Evolutionary conservation across 2,797 vertebrate species (phyloP).

Genomic region (Pipistrellus pygmaeus): DNA sequence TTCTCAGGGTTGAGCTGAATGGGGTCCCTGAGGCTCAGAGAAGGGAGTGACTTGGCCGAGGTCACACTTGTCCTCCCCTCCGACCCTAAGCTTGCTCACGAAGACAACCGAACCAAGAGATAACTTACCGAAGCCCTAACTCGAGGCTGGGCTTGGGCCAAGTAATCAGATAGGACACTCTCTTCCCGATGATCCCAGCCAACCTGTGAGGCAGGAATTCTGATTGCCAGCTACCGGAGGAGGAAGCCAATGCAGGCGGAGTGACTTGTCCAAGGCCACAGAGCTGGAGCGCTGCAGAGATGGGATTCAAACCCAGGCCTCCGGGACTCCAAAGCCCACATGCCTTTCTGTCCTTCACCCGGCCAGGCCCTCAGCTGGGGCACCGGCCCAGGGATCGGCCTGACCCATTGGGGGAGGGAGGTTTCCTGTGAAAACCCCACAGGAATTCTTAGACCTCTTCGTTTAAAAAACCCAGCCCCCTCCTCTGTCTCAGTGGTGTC

Average conservation of each 20-base stretch:
- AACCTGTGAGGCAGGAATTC: not conserved
- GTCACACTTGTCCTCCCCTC: not conserved
- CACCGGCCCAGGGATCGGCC: not conserved
- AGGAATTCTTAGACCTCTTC: not conserved
- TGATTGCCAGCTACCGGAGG: not conserved
- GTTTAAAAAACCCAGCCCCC: not conserved
- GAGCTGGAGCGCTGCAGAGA: not conserved
- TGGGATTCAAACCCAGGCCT: not conserved
- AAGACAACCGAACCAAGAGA: not conserved
- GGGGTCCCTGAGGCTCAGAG: not conserved
- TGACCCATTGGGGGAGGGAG: not conserved
- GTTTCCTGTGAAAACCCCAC: not conserved
- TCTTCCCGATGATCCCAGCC: not conserved
- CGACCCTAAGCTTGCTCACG: not conserved
- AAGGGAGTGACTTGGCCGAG: not conserved
- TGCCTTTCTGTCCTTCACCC: not conserved
- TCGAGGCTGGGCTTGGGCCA: not conserved
- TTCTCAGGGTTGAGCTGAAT: not conserved
- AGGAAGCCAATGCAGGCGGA: not conserved
- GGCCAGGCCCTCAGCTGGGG: not conserved
- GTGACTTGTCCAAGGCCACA: not conserved
- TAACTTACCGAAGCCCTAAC: rapidly evolving
- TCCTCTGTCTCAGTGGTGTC: not conserved
- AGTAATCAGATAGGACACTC: not conserved
- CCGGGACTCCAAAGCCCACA: not conserved